A percentile compares a stretch with the other conserved stretches of the same genome.
These are phyloP conservation scores for Cartodere bifasciata DNA, from an alignment of 2,888 invertebrate species.

Conservation along the genomic window DNA sequence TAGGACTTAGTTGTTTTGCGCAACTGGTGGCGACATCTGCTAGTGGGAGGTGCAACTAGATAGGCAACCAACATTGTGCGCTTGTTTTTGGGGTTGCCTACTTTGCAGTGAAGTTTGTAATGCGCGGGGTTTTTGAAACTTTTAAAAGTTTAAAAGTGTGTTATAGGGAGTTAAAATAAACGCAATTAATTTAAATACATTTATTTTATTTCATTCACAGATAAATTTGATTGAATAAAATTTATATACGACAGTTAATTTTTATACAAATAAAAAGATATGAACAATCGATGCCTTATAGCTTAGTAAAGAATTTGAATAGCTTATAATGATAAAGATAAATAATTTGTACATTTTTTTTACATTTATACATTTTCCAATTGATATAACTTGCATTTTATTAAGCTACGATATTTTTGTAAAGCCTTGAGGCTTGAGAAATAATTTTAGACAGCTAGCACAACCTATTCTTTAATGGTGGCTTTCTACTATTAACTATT, in stretches of 20 bases:
- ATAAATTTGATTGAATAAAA: constrained; percentile 30
- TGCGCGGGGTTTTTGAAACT: not conserved
- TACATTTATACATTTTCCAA: constrained; percentile 19
- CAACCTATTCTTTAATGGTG: no score
- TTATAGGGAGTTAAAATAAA: constrained; percentile 9
- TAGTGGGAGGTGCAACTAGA: not conserved
- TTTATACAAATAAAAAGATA: constrained; percentile 27
- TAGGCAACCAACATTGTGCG: not conserved
- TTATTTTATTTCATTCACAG: constrained; percentile 31
- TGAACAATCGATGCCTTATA: constrained; percentile 25
- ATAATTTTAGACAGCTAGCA: no score
- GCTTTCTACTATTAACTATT: no score
- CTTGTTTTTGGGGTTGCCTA: not conserved
- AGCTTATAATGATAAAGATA: constrained; percentile 27
- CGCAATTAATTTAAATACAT: constrained; percentile 21
- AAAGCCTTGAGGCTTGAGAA: no score
- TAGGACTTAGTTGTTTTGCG: not conserved
- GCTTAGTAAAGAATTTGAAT: constrained; percentile 21
- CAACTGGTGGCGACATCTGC: no score
- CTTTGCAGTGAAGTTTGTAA: not conserved
- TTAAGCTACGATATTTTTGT: constrained; percentile 10
- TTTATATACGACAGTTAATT: constrained; percentile 24
- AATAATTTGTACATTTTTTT: constrained; percentile 25
- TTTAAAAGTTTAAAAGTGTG: not conserved
- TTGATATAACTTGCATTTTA: constrained; percentile 17